Percentiles rank a stretch among this genome's conserved stretches.
Evolutionary conservation across 2,113 vertebrate genomes (phyloP).

Genomic region (Phyllostomus hastatus): DNA sequence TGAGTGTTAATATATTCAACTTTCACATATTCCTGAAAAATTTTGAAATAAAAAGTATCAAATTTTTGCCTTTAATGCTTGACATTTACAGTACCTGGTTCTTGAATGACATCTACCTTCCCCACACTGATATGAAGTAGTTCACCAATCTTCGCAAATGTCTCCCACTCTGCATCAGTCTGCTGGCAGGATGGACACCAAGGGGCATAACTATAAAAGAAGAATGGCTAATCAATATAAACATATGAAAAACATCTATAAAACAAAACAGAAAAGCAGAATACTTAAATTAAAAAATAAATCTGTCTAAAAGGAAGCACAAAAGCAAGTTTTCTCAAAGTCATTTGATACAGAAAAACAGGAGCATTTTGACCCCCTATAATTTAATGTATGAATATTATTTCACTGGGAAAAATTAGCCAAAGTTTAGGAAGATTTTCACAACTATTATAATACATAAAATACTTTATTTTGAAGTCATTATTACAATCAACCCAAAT

Average conservation of each 20-base stretch:
- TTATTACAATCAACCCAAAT: not conserved
- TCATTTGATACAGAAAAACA: not conserved
- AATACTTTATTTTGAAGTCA: not conserved
- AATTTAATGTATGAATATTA: not conserved
- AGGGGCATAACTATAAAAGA: conserved; percentile 85
- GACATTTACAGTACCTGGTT: conserved; percentile 83
- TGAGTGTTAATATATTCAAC: not conserved
- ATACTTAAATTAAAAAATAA: not conserved
- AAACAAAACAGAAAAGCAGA: not conserved
- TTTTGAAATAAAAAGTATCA: not conserved
- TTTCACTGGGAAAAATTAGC: not conserved
- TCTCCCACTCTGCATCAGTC: conserved; percentile 88
- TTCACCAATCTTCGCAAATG: conserved; percentile 82
- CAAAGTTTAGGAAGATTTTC: conserved; percentile 23
- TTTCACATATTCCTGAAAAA: not conserved
- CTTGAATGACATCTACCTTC: conserved; percentile 90
- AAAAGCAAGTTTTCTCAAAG: conserved; percentile 27
- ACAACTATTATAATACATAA: not conserved
- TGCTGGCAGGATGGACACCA: conserved; percentile 92
- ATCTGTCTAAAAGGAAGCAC: not conserved
- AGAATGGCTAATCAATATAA: conserved; percentile 38
- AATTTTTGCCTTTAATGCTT: not conserved
- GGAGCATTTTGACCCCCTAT: not conserved
- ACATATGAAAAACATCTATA: not conserved
- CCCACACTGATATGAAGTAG: conserved; percentile 83